Evolutionary conservation across 2,888 invertebrate species (phyloP).

Genomic region (Leucoma salicis): DNA sequence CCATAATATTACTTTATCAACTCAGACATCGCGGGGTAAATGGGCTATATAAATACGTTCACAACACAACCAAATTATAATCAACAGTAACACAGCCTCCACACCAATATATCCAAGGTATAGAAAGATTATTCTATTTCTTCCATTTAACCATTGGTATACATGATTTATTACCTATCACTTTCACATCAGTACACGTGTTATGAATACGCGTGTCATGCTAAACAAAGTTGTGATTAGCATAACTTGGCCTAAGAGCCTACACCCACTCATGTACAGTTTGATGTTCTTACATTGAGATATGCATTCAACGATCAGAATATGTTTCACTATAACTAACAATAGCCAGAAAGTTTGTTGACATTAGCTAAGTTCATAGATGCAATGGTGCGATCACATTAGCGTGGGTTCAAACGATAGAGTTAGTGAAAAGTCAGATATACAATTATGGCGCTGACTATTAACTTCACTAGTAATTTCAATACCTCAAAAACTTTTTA

Average conservation of each 20-base stretch:
- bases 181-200: slow-evolving; percentile 48
- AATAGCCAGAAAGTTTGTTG: neutral
- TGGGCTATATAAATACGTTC: no score
- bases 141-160: slow-evolving; percentile 4
- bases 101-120: no score
- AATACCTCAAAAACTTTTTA: no score
- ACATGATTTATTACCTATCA: slow-evolving; percentile 48
- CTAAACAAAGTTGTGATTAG: slow-evolving; percentile 43
- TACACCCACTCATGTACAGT: slow-evolving; percentile 27
- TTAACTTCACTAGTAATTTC: no score
- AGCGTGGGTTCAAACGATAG: no score
- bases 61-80: no score
- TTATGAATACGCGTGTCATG: slow-evolving; percentile 42
- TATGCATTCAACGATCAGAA: slow-evolving; percentile 1
- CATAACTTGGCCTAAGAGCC: slow-evolving; percentile 47
- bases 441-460: no score
- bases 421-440: no score
- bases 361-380: neutral
- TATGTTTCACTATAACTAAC: neutral
- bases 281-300: neutral
- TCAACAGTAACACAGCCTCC: no score
- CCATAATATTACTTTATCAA: no score
- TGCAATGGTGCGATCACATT: neutral
- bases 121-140: neutral
- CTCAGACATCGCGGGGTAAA: no score